Evolutionary conservation across 2,797 vertebrate species (phyloP).

Genomic region (Zenarchopterus dispar): DNA sequence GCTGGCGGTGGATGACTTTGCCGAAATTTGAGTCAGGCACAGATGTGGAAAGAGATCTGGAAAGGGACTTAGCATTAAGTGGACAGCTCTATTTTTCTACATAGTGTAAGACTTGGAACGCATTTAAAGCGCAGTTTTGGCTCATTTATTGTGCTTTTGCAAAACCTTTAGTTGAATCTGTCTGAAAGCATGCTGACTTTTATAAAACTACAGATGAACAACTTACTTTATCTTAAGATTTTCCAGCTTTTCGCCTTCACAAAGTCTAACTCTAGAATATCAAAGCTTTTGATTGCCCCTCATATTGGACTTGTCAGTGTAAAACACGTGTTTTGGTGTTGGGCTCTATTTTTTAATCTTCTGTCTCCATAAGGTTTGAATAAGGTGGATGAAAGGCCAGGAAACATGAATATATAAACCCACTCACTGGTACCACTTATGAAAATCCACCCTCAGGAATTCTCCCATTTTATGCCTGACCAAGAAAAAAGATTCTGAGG

Average conservation of each 20-base stretch:
- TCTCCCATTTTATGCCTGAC: too few species aligned
- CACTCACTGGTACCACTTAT: too few species aligned
- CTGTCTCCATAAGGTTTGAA: constrained; percentile 14
- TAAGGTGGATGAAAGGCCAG: background rate
- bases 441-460: too few species aligned
- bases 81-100: constrained; percentile 1
- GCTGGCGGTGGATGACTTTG: constrained; percentile 21
- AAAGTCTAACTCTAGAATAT: background rate
- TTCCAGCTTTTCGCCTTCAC: too few species aligned
- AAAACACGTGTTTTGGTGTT: background rate
- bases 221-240: background rate
- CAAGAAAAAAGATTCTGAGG: too few species aligned
- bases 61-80: constrained; percentile 10
- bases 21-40: constrained; percentile 20
- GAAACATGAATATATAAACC: too few species aligned
- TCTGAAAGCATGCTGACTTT: background rate
- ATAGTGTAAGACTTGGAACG: background rate
- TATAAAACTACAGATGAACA: background rate
- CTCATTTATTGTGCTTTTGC: constrained; percentile 9
- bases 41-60: constrained; percentile 1
- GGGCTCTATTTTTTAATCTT: constrained; percentile 13
- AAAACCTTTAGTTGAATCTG: background rate
- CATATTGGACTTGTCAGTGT: background rate
- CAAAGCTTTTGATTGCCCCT: background rate
- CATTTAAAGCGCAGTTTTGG: constrained; percentile 14